Conservation (phyloP, 2,888 invertebrate genomes). For the Petrolisthes cinctipes region DNA sequence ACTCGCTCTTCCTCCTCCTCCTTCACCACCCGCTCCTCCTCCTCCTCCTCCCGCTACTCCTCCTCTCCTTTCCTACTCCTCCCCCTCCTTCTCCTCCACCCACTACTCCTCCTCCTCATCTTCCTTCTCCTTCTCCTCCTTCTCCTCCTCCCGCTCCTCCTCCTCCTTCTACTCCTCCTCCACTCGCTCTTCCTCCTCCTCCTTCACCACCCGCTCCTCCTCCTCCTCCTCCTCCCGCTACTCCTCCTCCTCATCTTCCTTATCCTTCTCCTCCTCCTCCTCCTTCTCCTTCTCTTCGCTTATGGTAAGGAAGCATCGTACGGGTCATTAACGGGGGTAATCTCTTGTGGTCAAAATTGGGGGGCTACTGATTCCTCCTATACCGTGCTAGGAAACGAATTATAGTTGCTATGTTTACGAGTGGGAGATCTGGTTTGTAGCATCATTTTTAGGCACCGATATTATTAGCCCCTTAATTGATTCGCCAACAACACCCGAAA, state of each 20-base stretch:
- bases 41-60: background rate
- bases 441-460: background rate
- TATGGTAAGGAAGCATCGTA: constrained; percentile 13
- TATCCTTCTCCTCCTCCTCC: background rate
- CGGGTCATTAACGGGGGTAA: background rate
- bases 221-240: background rate
- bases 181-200: background rate
- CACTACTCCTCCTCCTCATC: background rate
- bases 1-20: background rate
- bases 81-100: background rate
- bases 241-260: background rate
- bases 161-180: too few relatives aligned
- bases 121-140: background rate
- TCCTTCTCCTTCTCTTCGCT: background rate
- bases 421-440: too few relatives aligned
- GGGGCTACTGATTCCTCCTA: background rate
- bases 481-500: too few relatives aligned
- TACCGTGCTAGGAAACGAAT: too few relatives aligned
- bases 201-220: background rate
- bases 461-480: background rate
- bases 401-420: too few relatives aligned
- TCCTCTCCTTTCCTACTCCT: background rate
- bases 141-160: background rate
- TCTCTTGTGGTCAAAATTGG: background rate
- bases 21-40: background rate